Conservation (phyloP, 2,888 invertebrate species). For the Ryuthela nishihirai region DNA sequence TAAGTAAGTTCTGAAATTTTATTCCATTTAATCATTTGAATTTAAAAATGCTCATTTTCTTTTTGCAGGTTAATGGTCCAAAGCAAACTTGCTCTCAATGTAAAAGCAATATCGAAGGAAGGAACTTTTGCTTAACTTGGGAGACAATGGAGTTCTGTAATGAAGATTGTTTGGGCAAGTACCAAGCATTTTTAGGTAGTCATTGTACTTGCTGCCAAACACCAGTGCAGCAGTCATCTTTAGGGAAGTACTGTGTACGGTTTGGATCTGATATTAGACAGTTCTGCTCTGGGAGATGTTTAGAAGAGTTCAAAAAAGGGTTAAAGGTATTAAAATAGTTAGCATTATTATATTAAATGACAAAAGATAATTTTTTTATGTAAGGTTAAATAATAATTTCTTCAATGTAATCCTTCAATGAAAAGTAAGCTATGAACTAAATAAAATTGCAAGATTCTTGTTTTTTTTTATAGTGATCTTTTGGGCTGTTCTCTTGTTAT, state of each 20-base stretch:
- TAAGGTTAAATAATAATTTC: too few relatives aligned
- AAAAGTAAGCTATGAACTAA: too few relatives aligned
- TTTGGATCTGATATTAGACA: slow-evolving; percentile 89
- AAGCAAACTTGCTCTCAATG: slow-evolving; percentile 42
- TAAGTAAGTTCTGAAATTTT: too few relatives aligned
- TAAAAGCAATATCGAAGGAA: slow-evolving; percentile 38
- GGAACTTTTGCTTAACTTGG: slow-evolving; percentile 58
- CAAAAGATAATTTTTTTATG: neutral
- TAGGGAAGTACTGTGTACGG: slow-evolving; percentile 88
- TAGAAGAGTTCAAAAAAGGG: slow-evolving; percentile 83
- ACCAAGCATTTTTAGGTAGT: slow-evolving; percentile 69
- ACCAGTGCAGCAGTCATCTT: slow-evolving; percentile 68
- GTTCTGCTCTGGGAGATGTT: slow-evolving; percentile 81
- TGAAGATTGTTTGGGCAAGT: slow-evolving; percentile 76
- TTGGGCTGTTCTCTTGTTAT: too few relatives aligned
- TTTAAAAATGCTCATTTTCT: too few relatives aligned
- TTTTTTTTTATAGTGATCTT: too few relatives aligned
- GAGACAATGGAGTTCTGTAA: slow-evolving; percentile 93
- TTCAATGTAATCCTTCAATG: too few relatives aligned
- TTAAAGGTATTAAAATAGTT: slow-evolving; percentile 57
- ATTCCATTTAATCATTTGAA: neutral
- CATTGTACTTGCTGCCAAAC: slow-evolving; percentile 77
- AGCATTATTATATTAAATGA: neutral
- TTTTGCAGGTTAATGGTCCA: slow-evolving; percentile 30
- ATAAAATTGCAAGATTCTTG: too few relatives aligned